Evolutionary conservation across 2,797 vertebrate species (phyloP).

Genomic region (Staurois parvus): DNA sequence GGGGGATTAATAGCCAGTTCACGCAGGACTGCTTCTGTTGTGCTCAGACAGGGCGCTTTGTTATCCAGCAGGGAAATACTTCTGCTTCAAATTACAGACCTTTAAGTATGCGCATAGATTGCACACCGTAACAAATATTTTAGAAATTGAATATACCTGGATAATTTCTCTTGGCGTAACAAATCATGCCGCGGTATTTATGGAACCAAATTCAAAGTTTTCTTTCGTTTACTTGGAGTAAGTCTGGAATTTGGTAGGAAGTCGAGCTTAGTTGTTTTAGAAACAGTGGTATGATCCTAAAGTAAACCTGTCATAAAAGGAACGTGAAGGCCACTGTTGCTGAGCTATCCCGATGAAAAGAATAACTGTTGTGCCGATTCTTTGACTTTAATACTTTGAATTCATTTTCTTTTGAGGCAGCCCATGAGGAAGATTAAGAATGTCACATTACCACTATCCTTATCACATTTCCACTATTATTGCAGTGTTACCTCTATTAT

Average conservation of each 20-base stretch:
- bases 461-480: too few species aligned
- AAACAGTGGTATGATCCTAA: neutral
- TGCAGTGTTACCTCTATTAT: too few species aligned
- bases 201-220: neutral
- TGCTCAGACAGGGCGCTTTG: neutral
- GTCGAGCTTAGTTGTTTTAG: neutral
- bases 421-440: too few species aligned
- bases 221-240: neutral
- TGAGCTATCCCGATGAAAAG: too few species aligned
- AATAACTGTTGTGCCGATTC: too few species aligned
- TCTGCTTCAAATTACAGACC: constrained; percentile 51
- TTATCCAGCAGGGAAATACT: constrained; percentile 15
- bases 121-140: constrained; percentile 37
- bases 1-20: constrained; percentile 53
- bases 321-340: too few species aligned
- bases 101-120: constrained; percentile 30
- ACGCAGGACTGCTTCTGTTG: constrained; percentile 44
- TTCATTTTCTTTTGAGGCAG: too few species aligned
- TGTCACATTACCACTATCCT: too few species aligned
- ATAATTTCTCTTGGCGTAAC: neutral
- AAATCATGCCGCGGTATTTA: neutral
- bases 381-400: too few species aligned
- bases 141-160: constrained; percentile 3
- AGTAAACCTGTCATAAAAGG: neutral
- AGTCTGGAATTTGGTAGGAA: neutral